Evolutionary conservation across 2,113 vertebrate genomes (phyloP).

Genomic region (Reinhardtius hippoglossoides): DNA sequence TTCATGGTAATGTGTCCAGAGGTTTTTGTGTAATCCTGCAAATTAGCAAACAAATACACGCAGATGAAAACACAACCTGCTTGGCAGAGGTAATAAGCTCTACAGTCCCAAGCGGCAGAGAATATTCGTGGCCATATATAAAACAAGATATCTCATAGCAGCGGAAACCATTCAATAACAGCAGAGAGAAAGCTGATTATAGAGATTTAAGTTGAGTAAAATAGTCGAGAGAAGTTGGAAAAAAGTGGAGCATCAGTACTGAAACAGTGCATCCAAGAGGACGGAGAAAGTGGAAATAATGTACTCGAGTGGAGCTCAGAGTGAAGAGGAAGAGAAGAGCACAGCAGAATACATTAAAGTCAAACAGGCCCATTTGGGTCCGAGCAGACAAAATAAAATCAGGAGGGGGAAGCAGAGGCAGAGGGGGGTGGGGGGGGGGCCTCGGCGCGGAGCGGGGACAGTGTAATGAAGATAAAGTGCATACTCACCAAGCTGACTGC

Average conservation of each 20-base stretch:
- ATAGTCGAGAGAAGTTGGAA: neutral
- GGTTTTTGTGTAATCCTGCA: neutral
- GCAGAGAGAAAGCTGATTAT: neutral
- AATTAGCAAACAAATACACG: neutral
- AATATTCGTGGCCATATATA: neutral
- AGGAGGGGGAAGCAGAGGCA: neutral
- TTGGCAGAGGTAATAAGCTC: neutral
- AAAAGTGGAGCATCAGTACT: neutral
- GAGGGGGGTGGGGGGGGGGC: neutral
- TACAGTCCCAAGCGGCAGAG: neutral
- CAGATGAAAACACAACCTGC: neutral
- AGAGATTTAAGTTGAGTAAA: neutral
- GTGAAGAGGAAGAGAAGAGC: neutral
- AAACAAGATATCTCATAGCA: neutral
- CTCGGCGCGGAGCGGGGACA: neutral
- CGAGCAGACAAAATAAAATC: neutral
- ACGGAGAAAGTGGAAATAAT: neutral
- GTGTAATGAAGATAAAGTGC: constrained; percentile 28
- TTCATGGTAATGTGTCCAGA: too few relatives aligned
- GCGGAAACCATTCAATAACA: neutral
- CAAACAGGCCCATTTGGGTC: neutral
- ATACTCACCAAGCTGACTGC: constrained; percentile 93
- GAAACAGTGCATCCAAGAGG: neutral
- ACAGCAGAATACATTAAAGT: neutral
- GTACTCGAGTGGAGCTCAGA: neutral